Percentiles rank a stretch among this genome's conserved stretches.
Evolutionary conservation across 2,113 vertebrate genomes (phyloP).

Genomic region (Dicerorhinus sumatrensis): DNA sequence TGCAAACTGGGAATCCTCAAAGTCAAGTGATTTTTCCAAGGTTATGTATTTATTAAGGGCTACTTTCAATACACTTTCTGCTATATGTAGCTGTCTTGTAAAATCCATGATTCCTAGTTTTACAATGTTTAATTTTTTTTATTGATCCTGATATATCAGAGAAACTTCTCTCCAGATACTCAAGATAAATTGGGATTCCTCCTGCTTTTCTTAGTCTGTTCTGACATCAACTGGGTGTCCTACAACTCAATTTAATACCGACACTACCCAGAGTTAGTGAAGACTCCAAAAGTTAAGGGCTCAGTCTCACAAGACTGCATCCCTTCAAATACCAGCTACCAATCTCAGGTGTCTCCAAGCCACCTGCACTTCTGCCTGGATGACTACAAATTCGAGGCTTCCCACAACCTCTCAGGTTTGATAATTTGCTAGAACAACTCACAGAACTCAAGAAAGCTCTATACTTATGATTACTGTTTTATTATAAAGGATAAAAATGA

Average conservation of each 20-base stretch:
- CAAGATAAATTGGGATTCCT: neutral
- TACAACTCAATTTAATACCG: neutral
- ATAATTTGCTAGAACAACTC: neutral
- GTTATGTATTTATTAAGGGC: neutral
- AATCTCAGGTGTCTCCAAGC: neutral
- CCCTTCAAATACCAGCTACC: neutral
- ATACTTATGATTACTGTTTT: neutral
- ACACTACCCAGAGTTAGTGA: neutral
- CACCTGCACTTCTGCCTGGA: neutral
- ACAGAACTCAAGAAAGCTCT: neutral
- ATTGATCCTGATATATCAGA: neutral
- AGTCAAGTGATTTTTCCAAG: slow-evolving; percentile 26
- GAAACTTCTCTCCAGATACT: neutral
- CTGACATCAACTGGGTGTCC: neutral
- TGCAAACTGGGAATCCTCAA: neutral
- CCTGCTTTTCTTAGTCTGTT: neutral
- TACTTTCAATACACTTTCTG: neutral
- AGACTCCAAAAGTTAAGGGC: neutral
- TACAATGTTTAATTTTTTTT: neutral
- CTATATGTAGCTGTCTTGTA: neutral
- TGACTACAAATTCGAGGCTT: neutral
- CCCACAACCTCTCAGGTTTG: neutral
- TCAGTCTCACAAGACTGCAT: neutral
- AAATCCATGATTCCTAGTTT: neutral
- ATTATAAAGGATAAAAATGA: neutral